Evolutionary conservation across 2,888 invertebrate genomes (phyloP), one percentile per base, ranked within the genome.

Genomic region (Acanthosepion pharaonis): DNA sequence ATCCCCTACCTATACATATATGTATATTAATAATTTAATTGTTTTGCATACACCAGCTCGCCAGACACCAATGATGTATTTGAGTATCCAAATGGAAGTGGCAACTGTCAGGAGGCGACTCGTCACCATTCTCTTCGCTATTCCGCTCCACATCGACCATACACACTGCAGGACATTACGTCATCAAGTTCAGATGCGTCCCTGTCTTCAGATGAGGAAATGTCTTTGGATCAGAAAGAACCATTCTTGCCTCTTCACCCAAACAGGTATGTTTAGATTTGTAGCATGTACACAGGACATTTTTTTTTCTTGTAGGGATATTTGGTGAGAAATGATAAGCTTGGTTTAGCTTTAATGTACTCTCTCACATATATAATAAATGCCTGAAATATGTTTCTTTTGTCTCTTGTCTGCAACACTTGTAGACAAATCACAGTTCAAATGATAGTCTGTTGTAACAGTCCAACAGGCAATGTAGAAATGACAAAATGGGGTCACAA

Each of bases 181-280:
- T 94, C 64, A 48, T 94, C 94, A 18, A 94, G 94, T 94, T 94
- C 94, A 64, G 94, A 94, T 48, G 64, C 64, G 20, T 94, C 94
- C 18, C 59, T 64, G 33, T 94, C 94, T 64, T 94, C 94, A 48
- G 94, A 94, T 94, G 94, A 94, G 48, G 94, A 94, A 33, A 18
- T 94, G 23, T 94, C 94, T 55, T 28, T 94, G 33, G 94, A 55
- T 59, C 59, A 64, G 48, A 94, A 94, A 94, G 94, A 94, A 64
- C 64, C 94, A 2, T 94, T 94, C 48, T 48, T 55, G 48, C 94
- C 94, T 6, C 94, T 94, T 33, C 48, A 64, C 28, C 55, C 94
- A 64, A 59, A 48, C 55, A 94, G 59, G 94, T 94, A 59, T 23
- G 94, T 33, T n/a, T 28, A 78, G 25, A 78, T 28, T 28, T 78